Conservation (phyloP, 2,888 invertebrate genomes). For the Pyrrhosoma nymphula region DNA sequence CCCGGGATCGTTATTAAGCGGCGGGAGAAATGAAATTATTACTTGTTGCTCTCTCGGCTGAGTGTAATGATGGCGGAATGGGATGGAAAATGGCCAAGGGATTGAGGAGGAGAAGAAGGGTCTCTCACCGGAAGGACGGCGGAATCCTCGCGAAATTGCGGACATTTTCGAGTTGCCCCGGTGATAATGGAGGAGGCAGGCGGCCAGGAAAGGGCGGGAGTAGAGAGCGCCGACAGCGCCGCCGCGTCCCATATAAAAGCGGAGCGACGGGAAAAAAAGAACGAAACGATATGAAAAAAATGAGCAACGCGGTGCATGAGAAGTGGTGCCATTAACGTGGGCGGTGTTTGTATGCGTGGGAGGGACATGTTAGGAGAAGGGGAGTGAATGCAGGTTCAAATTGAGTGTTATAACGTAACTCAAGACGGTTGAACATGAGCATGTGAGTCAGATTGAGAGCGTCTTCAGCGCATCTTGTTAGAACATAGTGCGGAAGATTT, state of each 20-base stretch:
- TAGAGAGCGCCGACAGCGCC: not conserved
- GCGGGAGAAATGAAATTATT: not conserved
- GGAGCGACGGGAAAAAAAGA: not conserved
- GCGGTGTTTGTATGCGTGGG: not conserved
- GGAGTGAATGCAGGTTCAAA: too few relatives aligned
- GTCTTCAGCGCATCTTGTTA: too few relatives aligned
- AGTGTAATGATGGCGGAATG: not conserved
- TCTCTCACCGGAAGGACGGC: not conserved
- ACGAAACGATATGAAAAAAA: not conserved
- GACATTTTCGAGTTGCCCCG: not conserved
- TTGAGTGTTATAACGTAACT: too few relatives aligned
- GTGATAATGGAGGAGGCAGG: not conserved
- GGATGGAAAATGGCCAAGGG: not conserved
- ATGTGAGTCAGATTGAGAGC: too few relatives aligned
- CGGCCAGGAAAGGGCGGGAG: not conserved
- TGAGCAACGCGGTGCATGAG: not conserved
- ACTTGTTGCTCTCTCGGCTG: constrained; percentile 25
- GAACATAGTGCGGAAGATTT: too few relatives aligned
- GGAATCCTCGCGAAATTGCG: not conserved
- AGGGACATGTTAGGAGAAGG: too few relatives aligned
- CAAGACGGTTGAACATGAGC: too few relatives aligned
- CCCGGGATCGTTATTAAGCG: not conserved
- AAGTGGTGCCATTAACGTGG: not conserved
- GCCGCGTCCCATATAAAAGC: not conserved
- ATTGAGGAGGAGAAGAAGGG: not conserved